These are phyloP conservation scores for Paracanthobrama guichenoti DNA, from an alignment of 2,113 vertebrate genomes.

Conservation along the genomic window DNA sequence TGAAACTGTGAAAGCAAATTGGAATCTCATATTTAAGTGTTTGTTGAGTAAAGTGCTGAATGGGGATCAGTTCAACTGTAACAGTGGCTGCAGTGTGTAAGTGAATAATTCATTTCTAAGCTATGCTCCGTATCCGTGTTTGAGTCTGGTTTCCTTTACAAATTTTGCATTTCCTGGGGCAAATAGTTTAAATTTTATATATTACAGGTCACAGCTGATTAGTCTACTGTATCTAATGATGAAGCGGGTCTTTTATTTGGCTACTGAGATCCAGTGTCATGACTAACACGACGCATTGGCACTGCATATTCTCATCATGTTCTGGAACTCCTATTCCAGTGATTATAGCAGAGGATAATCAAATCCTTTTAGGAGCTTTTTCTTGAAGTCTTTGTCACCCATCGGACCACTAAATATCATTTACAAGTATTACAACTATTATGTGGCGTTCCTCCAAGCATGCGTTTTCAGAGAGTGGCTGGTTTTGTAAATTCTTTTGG, in stretches of 20 bases:
- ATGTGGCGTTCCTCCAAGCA: neutral
- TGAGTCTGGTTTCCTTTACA: neutral
- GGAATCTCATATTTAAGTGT: neutral
- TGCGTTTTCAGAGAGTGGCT: neutral
- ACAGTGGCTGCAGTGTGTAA: neutral
- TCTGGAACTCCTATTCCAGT: neutral
- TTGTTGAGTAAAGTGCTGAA: neutral
- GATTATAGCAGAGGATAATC: neutral
- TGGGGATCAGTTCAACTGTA: conserved; percentile 2
- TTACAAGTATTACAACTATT: neutral
- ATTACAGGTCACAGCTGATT: neutral
- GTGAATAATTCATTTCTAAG: conserved; percentile 29
- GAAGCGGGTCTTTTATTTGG: neutral
- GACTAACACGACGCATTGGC: neutral
- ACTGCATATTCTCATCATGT: neutral
- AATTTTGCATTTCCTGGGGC: neutral
- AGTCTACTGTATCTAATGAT: neutral
- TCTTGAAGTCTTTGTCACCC: neutral
- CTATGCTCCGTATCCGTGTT: neutral
- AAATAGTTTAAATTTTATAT: neutral
- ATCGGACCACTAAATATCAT: neutral
- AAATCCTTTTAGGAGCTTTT: conserved; percentile 12
- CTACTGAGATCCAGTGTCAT: conserved; percentile 2
- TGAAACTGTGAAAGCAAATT: neutral
- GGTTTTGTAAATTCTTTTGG: neutral